These are phyloP conservation scores for Dicyrtoma fusca DNA, from an alignment of 2,888 invertebrate species.

Conservation along the genomic window DNA sequence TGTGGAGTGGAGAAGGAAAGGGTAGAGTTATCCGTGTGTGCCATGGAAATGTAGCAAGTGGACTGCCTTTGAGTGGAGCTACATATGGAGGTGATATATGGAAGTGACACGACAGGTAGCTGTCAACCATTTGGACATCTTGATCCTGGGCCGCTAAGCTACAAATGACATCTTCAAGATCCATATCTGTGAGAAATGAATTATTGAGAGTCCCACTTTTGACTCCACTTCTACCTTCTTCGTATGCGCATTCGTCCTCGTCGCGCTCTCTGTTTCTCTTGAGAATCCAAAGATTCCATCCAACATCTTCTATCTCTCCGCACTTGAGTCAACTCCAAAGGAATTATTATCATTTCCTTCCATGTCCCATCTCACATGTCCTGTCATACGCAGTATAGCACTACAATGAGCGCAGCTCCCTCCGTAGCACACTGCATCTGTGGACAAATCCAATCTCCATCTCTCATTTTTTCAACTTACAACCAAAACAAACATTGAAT, in stretches of 20 bases:
- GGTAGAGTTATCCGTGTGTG: no score
- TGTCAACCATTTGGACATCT: slow-evolving; percentile 55
- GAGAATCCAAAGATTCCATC: no score
- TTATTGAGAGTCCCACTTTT: slow-evolving; percentile 47
- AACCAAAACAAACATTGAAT: slow-evolving; percentile 39
- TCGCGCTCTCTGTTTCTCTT: neutral
- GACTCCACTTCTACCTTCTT: slow-evolving; percentile 9
- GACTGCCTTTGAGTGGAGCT: neutral
- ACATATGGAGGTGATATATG: slow-evolving; percentile 46
- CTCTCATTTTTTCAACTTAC: neutral
- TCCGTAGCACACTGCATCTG: no score
- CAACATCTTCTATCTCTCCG: slow-evolving; percentile 9
- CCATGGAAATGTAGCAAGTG: slow-evolving; percentile 7
- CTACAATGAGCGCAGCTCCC: neutral
- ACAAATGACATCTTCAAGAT: slow-evolving; percentile 52
- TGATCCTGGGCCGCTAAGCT: slow-evolving; percentile 41
- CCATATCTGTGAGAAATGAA: slow-evolving; percentile 55
- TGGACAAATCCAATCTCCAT: neutral
- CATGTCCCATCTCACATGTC: neutral
- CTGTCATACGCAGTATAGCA: neutral
- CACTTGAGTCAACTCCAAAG: neutral
- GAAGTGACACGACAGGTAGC: slow-evolving; percentile 51
- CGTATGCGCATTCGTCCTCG: neutral
- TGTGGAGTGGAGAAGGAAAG: neutral
- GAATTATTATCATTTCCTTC: neutral